These are phyloP conservation scores for Pogona vitticeps DNA, from an alignment of 2,113 vertebrate species.

Conservation along the genomic window DNA sequence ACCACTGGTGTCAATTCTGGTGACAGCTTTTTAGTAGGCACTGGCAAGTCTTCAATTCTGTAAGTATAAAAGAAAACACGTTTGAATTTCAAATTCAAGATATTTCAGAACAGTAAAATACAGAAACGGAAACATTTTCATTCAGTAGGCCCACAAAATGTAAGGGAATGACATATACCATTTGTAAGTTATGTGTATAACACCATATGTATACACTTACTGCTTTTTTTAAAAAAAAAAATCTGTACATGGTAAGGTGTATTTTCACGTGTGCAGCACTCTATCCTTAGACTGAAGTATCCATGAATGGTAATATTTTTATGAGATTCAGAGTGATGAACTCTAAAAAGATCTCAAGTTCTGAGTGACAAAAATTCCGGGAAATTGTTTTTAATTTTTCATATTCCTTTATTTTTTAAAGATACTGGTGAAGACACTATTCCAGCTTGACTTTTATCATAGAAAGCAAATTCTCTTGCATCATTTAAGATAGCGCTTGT, in stretches of 20 bases:
- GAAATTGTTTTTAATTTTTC: not conserved
- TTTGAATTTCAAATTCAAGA: constrained; percentile 1
- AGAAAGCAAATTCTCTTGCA: not conserved
- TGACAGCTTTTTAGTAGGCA: constrained; percentile 88
- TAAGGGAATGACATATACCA: not conserved
- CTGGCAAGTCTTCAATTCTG: constrained; percentile 90
- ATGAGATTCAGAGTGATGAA: not conserved
- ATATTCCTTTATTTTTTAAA: not conserved
- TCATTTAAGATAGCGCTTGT: not conserved
- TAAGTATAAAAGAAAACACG: constrained; percentile 4
- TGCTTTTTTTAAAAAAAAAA: not conserved
- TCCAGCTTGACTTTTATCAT: not conserved
- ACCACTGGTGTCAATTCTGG: constrained; percentile 88
- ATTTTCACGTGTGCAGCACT: not conserved
- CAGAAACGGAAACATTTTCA: not conserved
- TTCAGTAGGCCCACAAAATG: not conserved
- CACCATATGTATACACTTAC: not conserved
- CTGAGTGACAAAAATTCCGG: not conserved
- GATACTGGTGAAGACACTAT: not conserved
- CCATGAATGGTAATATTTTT: not conserved
- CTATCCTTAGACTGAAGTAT: not conserved
- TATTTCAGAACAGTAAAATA: not conserved
- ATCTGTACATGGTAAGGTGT: no score
- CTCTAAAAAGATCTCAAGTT: no score
- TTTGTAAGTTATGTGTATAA: not conserved